Percentiles rank a stretch among this genome's conserved stretches.
Evolutionary conservation across 2,888 invertebrate genomes (phyloP).

Genomic region (Isotomurus palustris): DNA sequence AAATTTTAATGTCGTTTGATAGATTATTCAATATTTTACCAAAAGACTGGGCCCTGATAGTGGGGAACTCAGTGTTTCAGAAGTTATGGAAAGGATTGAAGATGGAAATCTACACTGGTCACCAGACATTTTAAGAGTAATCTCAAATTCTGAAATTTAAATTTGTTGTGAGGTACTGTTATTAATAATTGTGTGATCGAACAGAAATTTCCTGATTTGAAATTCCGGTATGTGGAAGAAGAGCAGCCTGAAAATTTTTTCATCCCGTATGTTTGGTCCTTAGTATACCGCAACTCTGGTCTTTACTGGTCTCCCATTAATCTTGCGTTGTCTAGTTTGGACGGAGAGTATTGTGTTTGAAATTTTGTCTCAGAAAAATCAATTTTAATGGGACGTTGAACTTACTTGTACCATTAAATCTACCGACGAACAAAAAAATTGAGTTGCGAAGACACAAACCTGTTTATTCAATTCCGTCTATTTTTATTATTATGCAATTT

Average conservation of each 20-base stretch:
- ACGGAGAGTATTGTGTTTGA: constrained; percentile 33
- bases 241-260: constrained; percentile 98
- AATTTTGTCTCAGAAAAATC: too few species aligned
- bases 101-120: constrained; percentile 92
- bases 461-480: too few species aligned
- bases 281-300: constrained; percentile 62
- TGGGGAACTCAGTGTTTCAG: constrained; percentile 72
- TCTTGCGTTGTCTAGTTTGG: constrained; percentile 49
- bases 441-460: too few species aligned
- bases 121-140: constrained; percentile 83
- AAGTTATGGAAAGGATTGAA: constrained; percentile 82
- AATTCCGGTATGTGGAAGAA: constrained; percentile 98
- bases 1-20: constrained; percentile 22
- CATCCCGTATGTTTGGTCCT: constrained; percentile 97
- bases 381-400: too few species aligned
- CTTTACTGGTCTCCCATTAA: constrained; percentile 55
- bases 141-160: constrained; percentile 23
- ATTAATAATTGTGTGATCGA: constrained; percentile 1
- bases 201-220: constrained; percentile 96
- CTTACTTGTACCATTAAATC: too few species aligned
- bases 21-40: constrained; percentile 68
- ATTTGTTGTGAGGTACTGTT: constrained; percentile 12
- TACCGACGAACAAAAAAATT: too few species aligned
- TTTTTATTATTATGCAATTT: too few species aligned
- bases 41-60: constrained; percentile 59